These are phyloP conservation scores for Falcaria lacertinaria DNA, from an alignment of 2,888 invertebrate species.

Conservation along the genomic window DNA sequence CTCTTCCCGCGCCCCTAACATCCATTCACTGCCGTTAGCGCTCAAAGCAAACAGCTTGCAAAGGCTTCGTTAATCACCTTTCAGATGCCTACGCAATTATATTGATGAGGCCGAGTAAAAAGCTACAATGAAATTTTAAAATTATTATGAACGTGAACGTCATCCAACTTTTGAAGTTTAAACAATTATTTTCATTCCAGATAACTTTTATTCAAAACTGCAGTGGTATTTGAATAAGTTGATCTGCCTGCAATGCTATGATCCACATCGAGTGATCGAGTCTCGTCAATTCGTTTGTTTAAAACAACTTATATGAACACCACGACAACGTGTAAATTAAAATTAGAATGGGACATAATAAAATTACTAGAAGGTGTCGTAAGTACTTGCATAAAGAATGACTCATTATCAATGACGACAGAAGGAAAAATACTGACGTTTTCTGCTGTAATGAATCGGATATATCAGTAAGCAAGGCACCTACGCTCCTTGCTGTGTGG, in stretches of 20 bases:
- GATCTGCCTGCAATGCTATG: too few species aligned
- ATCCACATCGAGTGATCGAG: too few species aligned
- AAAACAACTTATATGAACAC: too few species aligned
- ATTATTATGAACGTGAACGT: not conserved
- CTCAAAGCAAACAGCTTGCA: slow-evolving; percentile 21
- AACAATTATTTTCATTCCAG: too few species aligned
- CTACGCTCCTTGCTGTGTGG: slow-evolving; percentile 34
- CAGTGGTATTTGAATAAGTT: too few species aligned
- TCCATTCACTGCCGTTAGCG: slow-evolving; percentile 31
- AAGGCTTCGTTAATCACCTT: slow-evolving; percentile 28
- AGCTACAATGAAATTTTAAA: not conserved
- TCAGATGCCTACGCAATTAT: slow-evolving; percentile 14
- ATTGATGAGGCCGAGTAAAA: not conserved
- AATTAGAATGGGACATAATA: not conserved
- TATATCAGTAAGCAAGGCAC: slow-evolving; percentile 23
- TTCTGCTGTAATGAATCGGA: slow-evolving; percentile 16
- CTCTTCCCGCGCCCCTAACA: slow-evolving; percentile 25
- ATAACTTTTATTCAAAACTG: too few species aligned
- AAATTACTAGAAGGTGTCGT: not conserved
- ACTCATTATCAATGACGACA: slow-evolving; percentile 4
- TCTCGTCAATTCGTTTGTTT: too few species aligned
- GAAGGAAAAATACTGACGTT: slow-evolving; percentile 7
- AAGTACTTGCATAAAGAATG: not conserved
- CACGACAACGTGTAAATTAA: too few species aligned
- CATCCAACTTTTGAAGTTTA: too few species aligned